phyloP scores from a whole-genome alignment of 2,888 invertebrate species.

The Epiblema foenella region DNA sequence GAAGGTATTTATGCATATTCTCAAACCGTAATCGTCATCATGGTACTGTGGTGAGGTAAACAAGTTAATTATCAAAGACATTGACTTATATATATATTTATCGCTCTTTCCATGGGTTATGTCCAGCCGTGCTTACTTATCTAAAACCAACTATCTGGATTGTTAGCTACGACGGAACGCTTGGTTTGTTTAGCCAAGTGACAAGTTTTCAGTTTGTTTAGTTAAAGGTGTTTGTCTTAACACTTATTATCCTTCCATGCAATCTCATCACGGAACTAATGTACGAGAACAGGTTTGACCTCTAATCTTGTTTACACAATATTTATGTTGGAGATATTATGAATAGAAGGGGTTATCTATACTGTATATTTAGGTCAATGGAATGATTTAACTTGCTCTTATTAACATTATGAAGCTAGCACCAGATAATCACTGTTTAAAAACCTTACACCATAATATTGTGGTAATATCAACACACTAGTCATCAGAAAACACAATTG shows the following conservation, averaged over 20 bases:
- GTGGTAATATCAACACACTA: too few relatives aligned
- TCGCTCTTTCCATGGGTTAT: conserved; percentile 47
- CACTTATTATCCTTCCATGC: conserved; percentile 60
- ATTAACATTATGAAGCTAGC: conserved; percentile 12
- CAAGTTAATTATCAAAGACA: conserved; percentile 67
- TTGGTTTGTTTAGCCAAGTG: conserved; percentile 29
- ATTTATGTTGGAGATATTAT: conserved; percentile 54
- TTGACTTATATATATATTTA: conserved; percentile 46
- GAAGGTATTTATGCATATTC: conserved; percentile 67
- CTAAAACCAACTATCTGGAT: conserved; percentile 6
- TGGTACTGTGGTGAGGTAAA: conserved; percentile 61
- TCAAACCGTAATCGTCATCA: conserved; percentile 46
- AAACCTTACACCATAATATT: conserved; percentile 5
- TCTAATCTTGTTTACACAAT: conserved; percentile 66
- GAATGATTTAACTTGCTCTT: conserved; percentile 41
- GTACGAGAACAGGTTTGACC: conserved; percentile 67
- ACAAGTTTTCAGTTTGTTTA: conserved; percentile 47
- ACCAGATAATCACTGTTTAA: neutral
- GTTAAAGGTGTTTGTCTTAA: conserved; percentile 58
- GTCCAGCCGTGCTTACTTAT: conserved; percentile 17
- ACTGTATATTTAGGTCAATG: conserved; percentile 57
- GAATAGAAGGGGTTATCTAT: conserved; percentile 61
- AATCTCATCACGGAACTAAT: conserved; percentile 66
- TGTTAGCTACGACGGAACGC: conserved; percentile 15
- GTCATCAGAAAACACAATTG: too few relatives aligned